A percentile compares a stretch with the other conserved stretches of the same genome.
These are phyloP conservation scores for Cartodere bifasciata DNA, from an alignment of 2,888 invertebrate species.

Conservation along the genomic window DNA sequence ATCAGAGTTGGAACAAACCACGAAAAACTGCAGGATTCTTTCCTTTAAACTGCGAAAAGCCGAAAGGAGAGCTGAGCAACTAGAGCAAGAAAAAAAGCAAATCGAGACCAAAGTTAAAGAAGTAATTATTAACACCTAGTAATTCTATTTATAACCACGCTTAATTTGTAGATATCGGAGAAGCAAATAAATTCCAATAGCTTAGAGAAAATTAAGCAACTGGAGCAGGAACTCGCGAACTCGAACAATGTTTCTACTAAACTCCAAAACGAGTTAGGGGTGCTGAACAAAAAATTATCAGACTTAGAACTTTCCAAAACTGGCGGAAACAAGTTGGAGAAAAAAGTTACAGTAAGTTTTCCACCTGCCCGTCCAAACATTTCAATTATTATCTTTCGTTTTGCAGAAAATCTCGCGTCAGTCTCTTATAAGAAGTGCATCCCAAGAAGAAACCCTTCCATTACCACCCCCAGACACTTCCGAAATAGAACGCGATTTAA, in stretches of 20 bases:
- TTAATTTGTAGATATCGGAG: constrained; percentile 31
- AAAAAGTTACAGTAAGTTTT: constrained; percentile 1
- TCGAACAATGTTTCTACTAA: constrained; percentile 61
- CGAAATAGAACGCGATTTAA: constrained; percentile 85
- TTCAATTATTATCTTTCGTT: constrained; percentile 7
- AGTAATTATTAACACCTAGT: constrained; percentile 25
- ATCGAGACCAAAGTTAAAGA: constrained; percentile 54
- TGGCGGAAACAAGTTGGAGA: constrained; percentile 1
- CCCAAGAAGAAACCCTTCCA: constrained; percentile 57
- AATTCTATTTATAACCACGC: constrained; percentile 3
- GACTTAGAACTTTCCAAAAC: constrained; percentile 27
- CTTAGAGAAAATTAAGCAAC: constrained; percentile 56
- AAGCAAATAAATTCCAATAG: constrained; percentile 49
- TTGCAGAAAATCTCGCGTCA: constrained; percentile 57
- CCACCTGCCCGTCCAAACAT: neutral
- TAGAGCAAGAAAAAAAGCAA: constrained; percentile 75
- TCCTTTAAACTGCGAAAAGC: constrained; percentile 96
- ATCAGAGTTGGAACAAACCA: constrained; percentile 90
- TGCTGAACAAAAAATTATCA: constrained; percentile 45
- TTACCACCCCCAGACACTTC: constrained; percentile 78
- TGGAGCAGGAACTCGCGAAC: constrained; percentile 76
- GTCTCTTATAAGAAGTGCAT: constrained; percentile 62
- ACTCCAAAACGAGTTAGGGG: constrained; percentile 58
- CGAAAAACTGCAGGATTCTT: constrained; percentile 94
- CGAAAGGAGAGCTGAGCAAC: constrained; percentile 75